A percentile compares a stretch with the other conserved stretches of the same genome.
Conservation (phyloP, 2,113 vertebrate genomes). For the Orycteropus afer region DNA sequence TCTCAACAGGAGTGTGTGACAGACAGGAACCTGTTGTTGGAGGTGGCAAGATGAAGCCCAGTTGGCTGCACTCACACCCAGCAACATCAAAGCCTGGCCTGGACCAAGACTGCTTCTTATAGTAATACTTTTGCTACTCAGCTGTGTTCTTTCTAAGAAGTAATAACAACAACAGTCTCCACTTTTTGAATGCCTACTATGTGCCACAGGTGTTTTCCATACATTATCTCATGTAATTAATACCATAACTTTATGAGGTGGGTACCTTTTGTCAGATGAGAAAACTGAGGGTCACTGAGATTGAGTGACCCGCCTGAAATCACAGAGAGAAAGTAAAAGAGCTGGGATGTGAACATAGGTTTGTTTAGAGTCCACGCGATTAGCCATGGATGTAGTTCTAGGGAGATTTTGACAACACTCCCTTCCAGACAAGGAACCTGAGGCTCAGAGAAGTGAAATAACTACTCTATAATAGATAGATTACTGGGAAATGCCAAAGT, state of each 20-base stretch:
- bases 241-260: background rate
- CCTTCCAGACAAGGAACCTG: background rate
- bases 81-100: background rate
- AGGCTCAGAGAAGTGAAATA: background rate
- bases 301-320: background rate
- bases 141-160: background rate
- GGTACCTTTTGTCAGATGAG: background rate
- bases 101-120: background rate
- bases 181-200: background rate
- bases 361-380: background rate
- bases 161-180: background rate
- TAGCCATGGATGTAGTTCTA: background rate
- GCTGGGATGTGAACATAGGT: background rate
- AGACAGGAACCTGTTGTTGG: slow-evolving; percentile 28
- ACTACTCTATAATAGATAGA: background rate
- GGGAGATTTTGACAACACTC: background rate
- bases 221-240: background rate
- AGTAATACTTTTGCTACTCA: background rate
- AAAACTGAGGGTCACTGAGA: background rate
- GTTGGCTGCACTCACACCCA: background rate
- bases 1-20: slow-evolving; percentile 53
- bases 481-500: background rate
- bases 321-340: background rate
- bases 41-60: background rate
- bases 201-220: background rate